These are phyloP conservation scores for Drosophila busckii DNA, from an alignment of 1,140 invertebrate species.

Conservation along the genomic window DNA sequence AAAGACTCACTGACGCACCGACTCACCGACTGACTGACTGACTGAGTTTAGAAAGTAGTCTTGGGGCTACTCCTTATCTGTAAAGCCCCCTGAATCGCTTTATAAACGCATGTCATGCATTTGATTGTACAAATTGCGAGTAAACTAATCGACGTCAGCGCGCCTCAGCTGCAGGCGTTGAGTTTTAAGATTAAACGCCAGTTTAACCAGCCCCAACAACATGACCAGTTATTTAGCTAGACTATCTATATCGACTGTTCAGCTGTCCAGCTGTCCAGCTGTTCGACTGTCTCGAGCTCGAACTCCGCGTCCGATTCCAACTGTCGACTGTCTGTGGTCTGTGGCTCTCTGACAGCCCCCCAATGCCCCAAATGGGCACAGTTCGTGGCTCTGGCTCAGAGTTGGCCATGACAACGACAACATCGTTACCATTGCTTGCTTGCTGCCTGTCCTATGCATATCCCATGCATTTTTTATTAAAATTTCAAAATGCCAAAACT, in stretches of 20 bases:
- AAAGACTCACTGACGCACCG: too few species aligned
- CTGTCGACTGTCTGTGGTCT: background rate
- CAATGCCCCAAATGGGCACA: too few species aligned
- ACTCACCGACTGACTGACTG: too few species aligned
- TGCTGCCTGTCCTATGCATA: too few species aligned
- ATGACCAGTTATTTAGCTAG: slow-evolving; percentile 4
- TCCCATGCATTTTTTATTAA: too few species aligned
- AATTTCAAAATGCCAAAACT: slow-evolving; percentile 47
- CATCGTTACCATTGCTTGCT: slow-evolving; percentile 36
- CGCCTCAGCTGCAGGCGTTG: slow-evolving; percentile 28
- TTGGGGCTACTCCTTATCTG: slow-evolving; percentile 23
- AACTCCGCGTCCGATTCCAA: too few species aligned
- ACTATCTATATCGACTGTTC: slow-evolving; percentile 15
- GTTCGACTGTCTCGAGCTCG: background rate
- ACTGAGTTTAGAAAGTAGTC: too few species aligned
- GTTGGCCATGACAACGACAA: slow-evolving; percentile 50
- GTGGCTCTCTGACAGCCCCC: background rate
- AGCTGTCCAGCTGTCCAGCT: slow-evolving; percentile 9
- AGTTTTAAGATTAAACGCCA: slow-evolving; percentile 36
- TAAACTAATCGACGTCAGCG: slow-evolving; percentile 42
- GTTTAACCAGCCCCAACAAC: slow-evolving; percentile 26
- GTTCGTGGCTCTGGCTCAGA: too few species aligned
- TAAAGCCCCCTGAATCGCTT: slow-evolving; percentile 14
- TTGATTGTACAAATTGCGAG: slow-evolving; percentile 52
- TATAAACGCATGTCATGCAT: slow-evolving; percentile 48